Percentiles rank a stretch among this genome's conserved stretches.
Evolutionary conservation across 1,140 invertebrate species (phyloP).

Genomic region (Anagrus nilaparvatae): DNA sequence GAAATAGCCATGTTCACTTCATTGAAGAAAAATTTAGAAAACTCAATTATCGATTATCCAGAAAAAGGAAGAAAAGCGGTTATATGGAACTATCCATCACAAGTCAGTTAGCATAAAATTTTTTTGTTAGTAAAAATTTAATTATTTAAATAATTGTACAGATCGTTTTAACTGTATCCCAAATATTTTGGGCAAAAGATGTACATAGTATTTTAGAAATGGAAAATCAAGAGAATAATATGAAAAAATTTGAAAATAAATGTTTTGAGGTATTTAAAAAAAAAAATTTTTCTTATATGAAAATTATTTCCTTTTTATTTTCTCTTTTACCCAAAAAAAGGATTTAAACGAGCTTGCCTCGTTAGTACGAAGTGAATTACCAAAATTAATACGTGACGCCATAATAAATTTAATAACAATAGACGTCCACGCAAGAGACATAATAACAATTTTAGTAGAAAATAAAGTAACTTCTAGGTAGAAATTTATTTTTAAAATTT

Average conservation of each 20-base stretch:
- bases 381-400: constrained; percentile 57
- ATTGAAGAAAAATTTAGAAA: constrained; percentile 62
- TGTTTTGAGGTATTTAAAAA: constrained; percentile 40
- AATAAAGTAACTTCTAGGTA: constrained; percentile 51
- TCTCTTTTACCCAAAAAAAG: constrained; percentile 27
- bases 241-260: constrained; percentile 60
- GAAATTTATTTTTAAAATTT: constrained; percentile 21
- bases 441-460: constrained; percentile 61
- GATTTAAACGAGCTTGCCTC: constrained; percentile 69
- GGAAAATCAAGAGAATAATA: constrained; percentile 34
- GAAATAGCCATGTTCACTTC: constrained; percentile 75
- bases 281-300: not conserved
- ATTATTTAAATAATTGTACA: constrained; percentile 20
- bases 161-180: constrained; percentile 69
- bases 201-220: constrained; percentile 62
- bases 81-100: constrained; percentile 49
- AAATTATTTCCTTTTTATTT: not conserved
- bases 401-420: constrained; percentile 77
- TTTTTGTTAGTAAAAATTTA: constrained; percentile 3
- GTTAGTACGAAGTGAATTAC: constrained; percentile 61
- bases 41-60: constrained; percentile 54
- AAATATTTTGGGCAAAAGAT: constrained; percentile 74
- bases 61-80: constrained; percentile 48
- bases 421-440: constrained; percentile 79
- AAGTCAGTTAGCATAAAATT: constrained; percentile 33